Percentiles rank a stretch among this genome's conserved stretches.
Evolutionary conservation across 2,113 vertebrate genomes (phyloP).

Genomic region (Colossoma macropomum): DNA sequence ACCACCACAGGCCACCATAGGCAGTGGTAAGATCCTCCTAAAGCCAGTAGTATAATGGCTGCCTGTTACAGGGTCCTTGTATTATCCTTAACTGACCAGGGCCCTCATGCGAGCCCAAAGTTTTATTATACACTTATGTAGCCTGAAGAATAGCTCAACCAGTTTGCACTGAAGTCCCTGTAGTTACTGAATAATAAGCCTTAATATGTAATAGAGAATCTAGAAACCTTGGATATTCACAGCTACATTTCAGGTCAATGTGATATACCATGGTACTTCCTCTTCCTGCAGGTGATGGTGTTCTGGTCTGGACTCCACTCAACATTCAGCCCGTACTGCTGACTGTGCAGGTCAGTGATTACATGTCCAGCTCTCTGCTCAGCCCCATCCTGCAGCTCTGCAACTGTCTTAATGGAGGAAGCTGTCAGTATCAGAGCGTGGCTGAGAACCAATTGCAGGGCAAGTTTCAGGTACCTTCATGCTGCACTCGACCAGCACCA

Average conservation of each 20-base stretch:
- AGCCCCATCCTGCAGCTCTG: conserved; percentile 77
- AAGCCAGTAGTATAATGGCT: background rate
- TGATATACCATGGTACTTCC: background rate
- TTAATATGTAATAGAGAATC: too few relatives aligned
- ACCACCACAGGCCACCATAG: conserved; percentile 69
- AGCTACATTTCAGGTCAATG: background rate
- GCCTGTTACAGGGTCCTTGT: background rate
- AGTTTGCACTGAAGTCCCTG: too few relatives aligned
- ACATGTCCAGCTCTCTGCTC: conserved; percentile 73
- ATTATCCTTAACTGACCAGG: too few relatives aligned
- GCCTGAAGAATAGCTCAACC: too few relatives aligned
- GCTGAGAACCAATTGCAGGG: conserved; percentile 72
- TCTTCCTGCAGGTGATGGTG: conserved; percentile 66
- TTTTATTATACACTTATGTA: too few relatives aligned
- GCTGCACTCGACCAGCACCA: background rate
- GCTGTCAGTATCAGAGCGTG: conserved; percentile 76
- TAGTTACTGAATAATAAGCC: too few relatives aligned
- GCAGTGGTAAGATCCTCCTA: conserved; percentile 67
- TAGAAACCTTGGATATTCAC: too few relatives aligned
- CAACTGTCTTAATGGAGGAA: conserved; percentile 80
- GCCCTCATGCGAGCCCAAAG: too few relatives aligned
- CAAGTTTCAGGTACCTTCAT: conserved; percentile 75
- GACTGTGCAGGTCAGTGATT: conserved; percentile 75
- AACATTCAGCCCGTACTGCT: conserved; percentile 70
- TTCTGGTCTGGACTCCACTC: conserved; percentile 74